phyloP scores from a whole-genome alignment of 2,113 vertebrate genomes.

The Peromyscus maniculatus region DNA sequence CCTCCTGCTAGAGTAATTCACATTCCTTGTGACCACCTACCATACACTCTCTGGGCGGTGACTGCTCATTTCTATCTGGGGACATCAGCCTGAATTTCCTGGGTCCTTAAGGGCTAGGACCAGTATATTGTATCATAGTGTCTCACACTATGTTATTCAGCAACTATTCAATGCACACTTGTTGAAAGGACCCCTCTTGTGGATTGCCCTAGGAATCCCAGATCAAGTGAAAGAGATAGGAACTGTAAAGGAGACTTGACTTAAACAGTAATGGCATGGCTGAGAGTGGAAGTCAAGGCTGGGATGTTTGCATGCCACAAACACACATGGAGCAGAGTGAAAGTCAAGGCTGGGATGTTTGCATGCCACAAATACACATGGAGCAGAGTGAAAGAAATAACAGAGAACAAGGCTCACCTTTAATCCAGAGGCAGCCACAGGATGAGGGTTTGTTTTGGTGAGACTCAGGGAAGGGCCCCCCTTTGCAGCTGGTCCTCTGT shows the following conservation, averaged over 20 bases:
- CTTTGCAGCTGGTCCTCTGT: not conserved
- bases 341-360: not conserved
- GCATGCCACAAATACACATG: no score
- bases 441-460: not conserved
- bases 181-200: not conserved
- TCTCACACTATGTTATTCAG: not conserved
- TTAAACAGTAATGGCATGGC: not conserved
- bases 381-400: not conserved
- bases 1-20: not conserved
- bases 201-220: not conserved
- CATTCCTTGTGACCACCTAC: not conserved
- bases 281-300: not conserved
- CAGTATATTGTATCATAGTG: not conserved
- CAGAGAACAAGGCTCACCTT: not conserved
- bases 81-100: not conserved
- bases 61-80: not conserved
- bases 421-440: rapidly evolving
- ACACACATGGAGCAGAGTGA: not conserved
- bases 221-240: no score
- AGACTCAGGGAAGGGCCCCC: rapidly evolving
- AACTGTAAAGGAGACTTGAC: not conserved
- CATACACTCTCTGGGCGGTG: not conserved
- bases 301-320: no score
- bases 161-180: not conserved
- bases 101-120: not conserved